Evolutionary conservation across 2,888 invertebrate species (phyloP).

Genomic region (Listrodromus nycthemerus): DNA sequence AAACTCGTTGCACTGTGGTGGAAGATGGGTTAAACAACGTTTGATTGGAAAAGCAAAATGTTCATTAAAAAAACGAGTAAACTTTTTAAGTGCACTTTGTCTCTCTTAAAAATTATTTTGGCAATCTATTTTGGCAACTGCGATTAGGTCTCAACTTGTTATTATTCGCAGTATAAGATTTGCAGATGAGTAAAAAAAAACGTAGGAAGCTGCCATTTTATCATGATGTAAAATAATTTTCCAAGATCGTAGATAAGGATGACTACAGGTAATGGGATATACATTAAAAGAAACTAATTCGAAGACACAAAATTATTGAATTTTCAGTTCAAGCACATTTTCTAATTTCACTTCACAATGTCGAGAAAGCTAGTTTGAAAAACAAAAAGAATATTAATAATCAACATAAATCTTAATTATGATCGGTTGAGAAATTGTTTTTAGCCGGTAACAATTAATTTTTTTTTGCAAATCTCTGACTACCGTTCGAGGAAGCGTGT

Average conservation of each 20-base stretch:
- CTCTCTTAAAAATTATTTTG: not conserved
- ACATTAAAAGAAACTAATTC: not conserved
- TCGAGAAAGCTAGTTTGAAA: not conserved
- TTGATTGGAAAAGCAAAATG: not conserved
- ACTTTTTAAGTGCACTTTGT: not conserved
- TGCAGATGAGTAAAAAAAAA: not conserved
- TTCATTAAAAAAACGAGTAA: not conserved
- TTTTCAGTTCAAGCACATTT: not conserved
- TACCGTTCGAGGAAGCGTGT: conserved; percentile 41
- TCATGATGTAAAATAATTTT: not conserved
- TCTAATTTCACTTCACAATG: not conserved
- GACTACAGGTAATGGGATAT: not conserved
- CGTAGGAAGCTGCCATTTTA: not conserved
- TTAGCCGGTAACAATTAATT: not conserved
- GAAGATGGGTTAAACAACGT: not conserved
- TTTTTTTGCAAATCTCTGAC: not conserved
- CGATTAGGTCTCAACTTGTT: not conserved
- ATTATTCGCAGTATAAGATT: not conserved
- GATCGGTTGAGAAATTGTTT: not conserved
- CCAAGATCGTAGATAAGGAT: not conserved
- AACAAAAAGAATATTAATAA: not conserved
- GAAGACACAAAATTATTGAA: not conserved
- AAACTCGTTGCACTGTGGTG: conserved; percentile 7
- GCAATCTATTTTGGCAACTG: not conserved
- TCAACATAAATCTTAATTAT: not conserved